phyloP scores from a whole-genome alignment of 1,140 invertebrate species.

The Aphis gossypii region DNA sequence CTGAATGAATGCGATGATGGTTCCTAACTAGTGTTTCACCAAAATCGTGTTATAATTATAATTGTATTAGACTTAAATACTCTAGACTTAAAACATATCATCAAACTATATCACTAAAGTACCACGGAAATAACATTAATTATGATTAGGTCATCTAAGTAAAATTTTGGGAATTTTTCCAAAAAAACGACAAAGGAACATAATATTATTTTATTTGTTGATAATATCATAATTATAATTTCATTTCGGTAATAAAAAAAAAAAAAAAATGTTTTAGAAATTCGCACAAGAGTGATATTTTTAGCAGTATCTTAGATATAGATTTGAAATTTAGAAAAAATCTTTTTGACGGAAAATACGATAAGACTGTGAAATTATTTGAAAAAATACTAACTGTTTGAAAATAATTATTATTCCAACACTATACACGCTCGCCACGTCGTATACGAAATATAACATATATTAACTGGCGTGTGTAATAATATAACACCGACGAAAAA shows the following conservation, averaged over 20 bases:
- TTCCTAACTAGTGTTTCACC: background rate
- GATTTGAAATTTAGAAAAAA: no score
- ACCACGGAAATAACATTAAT: background rate
- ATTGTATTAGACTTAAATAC: background rate
- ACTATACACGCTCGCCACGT: no score
- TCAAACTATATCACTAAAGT: background rate
- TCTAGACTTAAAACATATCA: background rate
- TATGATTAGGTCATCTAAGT: background rate
- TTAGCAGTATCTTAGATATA: no score
- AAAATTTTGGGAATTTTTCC: background rate
- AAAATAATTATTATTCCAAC: no score
- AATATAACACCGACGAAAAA: background rate
- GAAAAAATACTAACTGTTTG: no score
- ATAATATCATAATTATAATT: background rate
- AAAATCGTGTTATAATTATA: background rate
- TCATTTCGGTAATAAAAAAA: background rate
- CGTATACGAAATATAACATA: background rate
- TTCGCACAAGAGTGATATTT: no score
- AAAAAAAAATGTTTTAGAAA: no score
- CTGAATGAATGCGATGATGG: background rate
- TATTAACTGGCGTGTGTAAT: background rate
- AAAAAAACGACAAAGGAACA: background rate
- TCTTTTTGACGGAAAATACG: no score
- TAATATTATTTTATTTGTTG: background rate
- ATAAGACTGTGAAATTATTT: no score